These are phyloP conservation scores for Agelas oroides DNA, from an alignment of 37 sponge, comb jelly and placozoan genomes.

Conservation along the genomic window DNA sequence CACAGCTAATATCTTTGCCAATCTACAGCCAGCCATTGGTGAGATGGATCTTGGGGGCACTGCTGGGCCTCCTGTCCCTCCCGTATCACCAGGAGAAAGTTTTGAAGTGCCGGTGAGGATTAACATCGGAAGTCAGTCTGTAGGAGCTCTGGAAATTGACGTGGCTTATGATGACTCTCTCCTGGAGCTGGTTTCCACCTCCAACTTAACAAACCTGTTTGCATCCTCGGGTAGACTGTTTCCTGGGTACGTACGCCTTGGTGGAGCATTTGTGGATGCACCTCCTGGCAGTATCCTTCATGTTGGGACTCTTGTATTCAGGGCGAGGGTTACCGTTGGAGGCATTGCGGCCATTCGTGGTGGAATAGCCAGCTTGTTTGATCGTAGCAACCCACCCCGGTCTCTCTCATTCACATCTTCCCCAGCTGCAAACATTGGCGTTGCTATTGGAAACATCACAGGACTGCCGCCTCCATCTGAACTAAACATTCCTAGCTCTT, in stretches of 20 bases:
- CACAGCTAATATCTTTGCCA: slow-evolving; percentile 11
- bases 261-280: slow-evolving; percentile 35
- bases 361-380: slow-evolving; percentile 14
- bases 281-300: slow-evolving; percentile 4
- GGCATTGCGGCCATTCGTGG: slow-evolving; percentile 43
- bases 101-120: slow-evolving; percentile 58
- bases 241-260: slow-evolving; percentile 62
- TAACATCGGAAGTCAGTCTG: not conserved
- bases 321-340: not conserved
- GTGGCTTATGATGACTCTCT: slow-evolving; percentile 42
- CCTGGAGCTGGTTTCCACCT: slow-evolving; percentile 34
- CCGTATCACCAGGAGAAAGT: slow-evolving; percentile 1
- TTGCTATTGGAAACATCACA: slow-evolving; percentile 12
- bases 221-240: slow-evolving; percentile 31
- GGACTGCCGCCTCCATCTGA: slow-evolving; percentile 18
- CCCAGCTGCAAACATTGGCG: slow-evolving; percentile 58
- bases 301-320: slow-evolving; percentile 55
- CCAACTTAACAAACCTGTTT: slow-evolving; percentile 2
- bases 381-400: slow-evolving; percentile 16
- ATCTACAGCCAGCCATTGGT: slow-evolving; percentile 46
- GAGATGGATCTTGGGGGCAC: slow-evolving; percentile 66
- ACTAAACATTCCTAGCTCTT: not conserved
- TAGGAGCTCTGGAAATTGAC: slow-evolving; percentile 67
- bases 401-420: slow-evolving; percentile 3
- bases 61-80: slow-evolving; percentile 26